Evolutionary conservation across 2,113 vertebrate species (phyloP).

Genomic region (Thamnophis sirtalis): DNA sequence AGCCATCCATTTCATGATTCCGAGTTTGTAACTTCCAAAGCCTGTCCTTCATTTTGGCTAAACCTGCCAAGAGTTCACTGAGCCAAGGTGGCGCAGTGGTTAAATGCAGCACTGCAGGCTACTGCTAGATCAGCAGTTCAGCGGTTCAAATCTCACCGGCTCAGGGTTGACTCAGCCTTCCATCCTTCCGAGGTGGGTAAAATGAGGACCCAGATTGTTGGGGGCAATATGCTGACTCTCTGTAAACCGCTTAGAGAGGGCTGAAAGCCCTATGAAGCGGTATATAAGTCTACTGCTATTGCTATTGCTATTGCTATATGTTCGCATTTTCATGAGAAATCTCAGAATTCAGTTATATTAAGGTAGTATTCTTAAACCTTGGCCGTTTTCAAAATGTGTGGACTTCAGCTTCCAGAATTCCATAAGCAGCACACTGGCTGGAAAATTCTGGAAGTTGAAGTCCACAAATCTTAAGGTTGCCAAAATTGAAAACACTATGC

Average conservation of each 20-base stretch:
- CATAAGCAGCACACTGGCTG: background rate
- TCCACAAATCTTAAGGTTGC: background rate
- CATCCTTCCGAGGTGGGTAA: no score
- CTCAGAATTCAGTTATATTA: slow-evolving; percentile 18
- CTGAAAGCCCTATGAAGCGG: no score
- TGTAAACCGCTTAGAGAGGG: no score
- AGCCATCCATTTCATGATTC: slow-evolving; percentile 15
- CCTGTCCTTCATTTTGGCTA: background rate
- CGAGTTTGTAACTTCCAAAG: slow-evolving; percentile 8
- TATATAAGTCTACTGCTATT: no score
- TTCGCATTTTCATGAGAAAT: slow-evolving; percentile 46
- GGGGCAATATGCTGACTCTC: no score
- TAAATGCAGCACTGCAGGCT: no score
- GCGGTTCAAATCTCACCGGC: no score
- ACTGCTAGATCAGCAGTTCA: no score
- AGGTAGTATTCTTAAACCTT: slow-evolving; percentile 8
- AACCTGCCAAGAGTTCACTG: slow-evolving; percentile 27
- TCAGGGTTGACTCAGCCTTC: no score
- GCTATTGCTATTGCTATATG: no score
- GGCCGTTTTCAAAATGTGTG: background rate
- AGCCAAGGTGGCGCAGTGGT: no score
- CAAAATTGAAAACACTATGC: background rate
- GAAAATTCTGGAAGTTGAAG: background rate
- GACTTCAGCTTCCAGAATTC: background rate
- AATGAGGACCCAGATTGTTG: no score